Evolutionary conservation across 2,797 vertebrate species (phyloP).

Genomic region (Pangasius macronema): DNA sequence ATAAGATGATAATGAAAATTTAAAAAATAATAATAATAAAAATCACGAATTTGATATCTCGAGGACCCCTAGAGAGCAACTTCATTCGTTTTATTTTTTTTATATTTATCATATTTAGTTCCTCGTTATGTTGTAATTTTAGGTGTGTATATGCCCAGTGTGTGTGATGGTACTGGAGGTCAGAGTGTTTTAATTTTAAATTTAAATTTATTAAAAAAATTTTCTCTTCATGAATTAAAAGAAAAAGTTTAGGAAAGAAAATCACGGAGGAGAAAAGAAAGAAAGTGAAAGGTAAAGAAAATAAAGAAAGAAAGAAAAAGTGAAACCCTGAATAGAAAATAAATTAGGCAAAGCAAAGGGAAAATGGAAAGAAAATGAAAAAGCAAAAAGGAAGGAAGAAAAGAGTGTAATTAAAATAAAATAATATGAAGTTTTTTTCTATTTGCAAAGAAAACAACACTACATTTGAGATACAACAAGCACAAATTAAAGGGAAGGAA

Average conservation of each 20-base stretch:
- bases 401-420: neutral
- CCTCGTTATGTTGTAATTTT: neutral
- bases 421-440: neutral
- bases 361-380: neutral
- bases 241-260: neutral
- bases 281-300: neutral
- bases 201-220: too few species aligned
- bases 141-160: neutral
- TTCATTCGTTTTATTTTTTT: neutral
- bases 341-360: too few species aligned
- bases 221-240: neutral
- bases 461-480: too few species aligned
- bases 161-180: neutral
- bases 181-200: neutral
- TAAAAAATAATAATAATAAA: too few species aligned
- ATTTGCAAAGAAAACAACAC: too few species aligned
- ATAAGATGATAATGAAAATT: too few species aligned
- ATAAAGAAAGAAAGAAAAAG: neutral
- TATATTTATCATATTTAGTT: neutral
- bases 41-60: neutral
- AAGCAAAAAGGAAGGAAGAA: neutral
- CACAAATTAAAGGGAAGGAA: too few species aligned
- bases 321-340: neutral
- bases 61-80: neutral
- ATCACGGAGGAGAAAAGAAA: neutral